A percentile compares a stretch with the other conserved stretches of the same genome.
Evolutionary conservation across 2,113 vertebrate species (phyloP).

Genomic region (Gavialis gangeticus): DNA sequence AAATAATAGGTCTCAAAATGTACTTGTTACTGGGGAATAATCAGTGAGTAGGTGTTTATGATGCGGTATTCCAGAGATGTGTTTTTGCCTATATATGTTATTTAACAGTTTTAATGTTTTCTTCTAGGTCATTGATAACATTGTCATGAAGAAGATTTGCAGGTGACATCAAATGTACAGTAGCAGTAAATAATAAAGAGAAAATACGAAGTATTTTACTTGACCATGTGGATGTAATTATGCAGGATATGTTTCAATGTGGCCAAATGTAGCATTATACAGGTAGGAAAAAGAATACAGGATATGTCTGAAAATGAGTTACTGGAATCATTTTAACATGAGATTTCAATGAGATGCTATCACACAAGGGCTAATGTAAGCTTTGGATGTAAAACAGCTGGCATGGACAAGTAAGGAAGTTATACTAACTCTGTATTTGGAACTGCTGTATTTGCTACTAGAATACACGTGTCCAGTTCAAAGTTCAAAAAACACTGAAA

Average conservation of each 20-base stretch:
- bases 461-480: no score
- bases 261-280: fast-evolving
- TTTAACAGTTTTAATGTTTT: neutral
- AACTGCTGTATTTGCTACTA: no score
- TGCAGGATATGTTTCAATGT: neutral
- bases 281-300: neutral
- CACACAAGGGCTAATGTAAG: no score
- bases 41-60: neutral
- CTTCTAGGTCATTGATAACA: neutral
- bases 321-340: neutral
- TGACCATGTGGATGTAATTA: neutral
- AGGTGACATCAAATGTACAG: neutral
- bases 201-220: neutral
- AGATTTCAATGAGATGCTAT: no score
- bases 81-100: neutral
- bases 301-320: neutral
- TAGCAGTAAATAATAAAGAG: neutral
- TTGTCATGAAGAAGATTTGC: neutral
- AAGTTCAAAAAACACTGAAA: no score
- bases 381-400: no score
- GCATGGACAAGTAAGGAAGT: no score
- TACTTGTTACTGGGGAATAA: neutral
- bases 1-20: neutral
- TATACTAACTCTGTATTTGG: no score
- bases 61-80: neutral